Evolutionary conservation across 2,888 invertebrate genomes (phyloP), one percentile per base, ranked within the genome.

Genomic region (Colostygia pectinataria): DNA sequence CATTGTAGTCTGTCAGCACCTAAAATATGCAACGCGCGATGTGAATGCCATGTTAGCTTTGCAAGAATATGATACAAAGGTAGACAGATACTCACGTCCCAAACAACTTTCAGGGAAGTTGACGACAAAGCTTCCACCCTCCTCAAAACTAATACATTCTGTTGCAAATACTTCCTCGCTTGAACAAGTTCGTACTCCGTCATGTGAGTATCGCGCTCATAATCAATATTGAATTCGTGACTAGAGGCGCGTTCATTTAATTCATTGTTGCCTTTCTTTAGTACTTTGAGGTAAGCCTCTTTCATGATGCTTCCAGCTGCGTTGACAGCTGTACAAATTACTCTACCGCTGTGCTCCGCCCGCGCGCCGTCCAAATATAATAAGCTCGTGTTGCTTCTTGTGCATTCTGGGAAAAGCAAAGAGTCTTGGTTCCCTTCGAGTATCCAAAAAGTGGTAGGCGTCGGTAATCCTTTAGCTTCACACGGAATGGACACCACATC

Each of bases 371-470:
- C 88, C 68, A 90, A 77, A 75, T 88, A 88, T 60, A 90, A 74
- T 65, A 90, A 76, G 65, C 88, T 90, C 32, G 89, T 76, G 68
- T 89, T 90, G 70, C 88, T 89, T 74, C 80, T 87, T 57, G 83
- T 86, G 54, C 90, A 90, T 73, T 89, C 89, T n/a, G 88, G 88
- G 63, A 90, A 90, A 55, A 89, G 74, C 58, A 90, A 73, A 36
- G 95, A 58, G 74, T 95, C 94, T 78, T 95, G 94, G 31, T 94
- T 95, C 51, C 98, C 97, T 82, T 98, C 98, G 69, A 97, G 95
- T 66, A 96, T 97, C 99, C 99, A 99, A 83, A 97, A 98, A 15
- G 98, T 95, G 8, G 97, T 97, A 2, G 99, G 99, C 55, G 95
- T 93, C 8, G 99, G 99, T 78, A 97, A 95, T 53, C 98, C 99